Percentiles rank a stretch among this genome's conserved stretches.
These are phyloP conservation scores for Lates calcarifer DNA, from an alignment of 2,113 vertebrate genomes.

Conservation along the genomic window DNA sequence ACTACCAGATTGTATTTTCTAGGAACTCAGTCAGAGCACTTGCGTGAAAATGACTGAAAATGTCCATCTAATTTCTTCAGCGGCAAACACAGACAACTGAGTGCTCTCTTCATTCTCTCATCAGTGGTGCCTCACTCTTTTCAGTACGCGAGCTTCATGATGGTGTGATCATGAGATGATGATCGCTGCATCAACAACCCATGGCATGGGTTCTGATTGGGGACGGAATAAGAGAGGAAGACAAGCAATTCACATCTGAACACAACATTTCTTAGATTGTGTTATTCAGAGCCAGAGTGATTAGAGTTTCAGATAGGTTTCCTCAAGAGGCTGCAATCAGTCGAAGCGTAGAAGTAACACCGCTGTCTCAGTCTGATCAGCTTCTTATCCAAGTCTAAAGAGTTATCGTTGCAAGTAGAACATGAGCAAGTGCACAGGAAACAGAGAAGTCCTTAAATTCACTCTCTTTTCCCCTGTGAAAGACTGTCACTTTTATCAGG, in stretches of 20 bases:
- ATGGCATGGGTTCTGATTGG: conserved; percentile 7
- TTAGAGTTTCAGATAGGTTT: conserved; percentile 8
- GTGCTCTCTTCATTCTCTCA: not conserved
- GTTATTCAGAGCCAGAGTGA: conserved; percentile 17
- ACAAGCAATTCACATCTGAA: conserved; percentile 18
- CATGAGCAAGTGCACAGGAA: conserved; percentile 7
- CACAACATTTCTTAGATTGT: not conserved
- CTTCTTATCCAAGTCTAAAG: conserved; percentile 2
- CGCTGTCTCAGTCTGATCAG: not conserved
- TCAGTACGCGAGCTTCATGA: not conserved
- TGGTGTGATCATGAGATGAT: too few species aligned
- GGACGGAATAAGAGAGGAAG: not conserved
- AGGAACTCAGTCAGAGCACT: not conserved
- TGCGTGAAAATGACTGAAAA: not conserved
- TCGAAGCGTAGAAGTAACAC: not conserved
- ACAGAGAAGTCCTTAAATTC: conserved; percentile 3
- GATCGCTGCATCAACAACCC: conserved; percentile 5
- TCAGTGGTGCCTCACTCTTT: not conserved
- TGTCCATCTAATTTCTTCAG: not conserved
- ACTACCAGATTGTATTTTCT: not conserved
- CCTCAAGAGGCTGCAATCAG: conserved; percentile 48
- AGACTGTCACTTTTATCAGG: conserved; percentile 12
- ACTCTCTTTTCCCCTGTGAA: not conserved
- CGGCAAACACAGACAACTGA: not conserved
- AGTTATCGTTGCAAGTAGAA: conserved; percentile 7